Evolutionary conservation across 2,888 invertebrate species (phyloP).

Genomic region (Dryomyza anilis): DNA sequence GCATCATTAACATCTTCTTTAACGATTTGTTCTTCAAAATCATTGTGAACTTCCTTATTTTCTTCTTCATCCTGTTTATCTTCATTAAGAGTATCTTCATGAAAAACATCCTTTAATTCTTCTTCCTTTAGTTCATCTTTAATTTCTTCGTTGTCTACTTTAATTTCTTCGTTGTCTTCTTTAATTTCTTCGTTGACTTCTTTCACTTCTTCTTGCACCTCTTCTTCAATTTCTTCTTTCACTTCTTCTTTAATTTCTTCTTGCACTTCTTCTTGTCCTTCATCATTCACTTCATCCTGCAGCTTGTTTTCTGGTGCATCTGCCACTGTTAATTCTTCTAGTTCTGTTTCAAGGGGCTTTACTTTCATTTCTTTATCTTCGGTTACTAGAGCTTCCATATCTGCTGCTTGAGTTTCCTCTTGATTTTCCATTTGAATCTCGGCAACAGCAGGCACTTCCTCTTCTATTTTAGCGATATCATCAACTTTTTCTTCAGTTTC

Average conservation of each 20-base stretch:
- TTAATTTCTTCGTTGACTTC: background rate
- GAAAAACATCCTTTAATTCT: too few species aligned
- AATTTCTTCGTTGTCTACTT: too few species aligned
- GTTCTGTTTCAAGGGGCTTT: background rate
- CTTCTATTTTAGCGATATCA: background rate
- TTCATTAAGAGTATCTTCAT: too few species aligned
- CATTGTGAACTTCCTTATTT: slow-evolving; percentile 10
- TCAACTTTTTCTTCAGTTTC: background rate
- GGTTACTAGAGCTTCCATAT: background rate
- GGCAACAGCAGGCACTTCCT: background rate
- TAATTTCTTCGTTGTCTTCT: background rate
- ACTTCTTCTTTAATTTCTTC: background rate
- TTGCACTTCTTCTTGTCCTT: slow-evolving; percentile 9
- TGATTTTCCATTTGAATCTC: background rate
- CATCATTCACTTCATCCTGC: slow-evolving; percentile 4
- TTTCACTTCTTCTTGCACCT: background rate
- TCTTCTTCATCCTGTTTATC: background rate
- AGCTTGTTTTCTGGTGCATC: background rate
- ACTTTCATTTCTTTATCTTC: slow-evolving; percentile 6
- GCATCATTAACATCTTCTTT: too few species aligned
- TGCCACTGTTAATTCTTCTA: background rate
- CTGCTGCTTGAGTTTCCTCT: background rate
- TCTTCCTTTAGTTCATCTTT: too few species aligned
- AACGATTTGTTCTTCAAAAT: too few species aligned
- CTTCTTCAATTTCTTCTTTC: background rate